These are phyloP conservation scores for Valencia hispanica DNA, from an alignment of 2,797 vertebrate species.

Conservation along the genomic window DNA sequence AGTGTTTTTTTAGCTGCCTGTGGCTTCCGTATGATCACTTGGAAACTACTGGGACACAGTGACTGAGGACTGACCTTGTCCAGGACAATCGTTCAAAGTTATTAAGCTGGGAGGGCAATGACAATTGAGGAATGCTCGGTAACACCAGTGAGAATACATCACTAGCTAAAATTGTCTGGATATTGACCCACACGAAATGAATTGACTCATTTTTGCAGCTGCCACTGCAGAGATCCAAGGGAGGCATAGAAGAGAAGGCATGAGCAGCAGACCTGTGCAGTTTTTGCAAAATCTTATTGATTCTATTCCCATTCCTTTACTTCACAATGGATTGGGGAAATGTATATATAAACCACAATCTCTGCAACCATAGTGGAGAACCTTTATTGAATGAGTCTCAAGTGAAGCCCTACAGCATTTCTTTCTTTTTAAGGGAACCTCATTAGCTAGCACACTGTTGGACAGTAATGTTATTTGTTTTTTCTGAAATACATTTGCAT, in stretches of 20 bases:
- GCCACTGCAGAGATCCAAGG: slow-evolving; percentile 39
- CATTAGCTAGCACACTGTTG: slow-evolving; percentile 18
- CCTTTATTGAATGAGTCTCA: slow-evolving; percentile 7
- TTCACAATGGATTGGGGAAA: background rate
- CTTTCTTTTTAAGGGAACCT: slow-evolving; percentile 19
- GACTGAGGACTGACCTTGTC: slow-evolving; percentile 80
- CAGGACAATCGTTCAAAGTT: slow-evolving; percentile 79
- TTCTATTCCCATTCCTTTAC: background rate
- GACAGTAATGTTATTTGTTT: slow-evolving; percentile 32
- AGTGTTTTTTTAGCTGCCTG: slow-evolving; percentile 39
- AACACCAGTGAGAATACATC: slow-evolving; percentile 68
- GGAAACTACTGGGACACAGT: slow-evolving; percentile 65
- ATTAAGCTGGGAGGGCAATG: slow-evolving; percentile 80
- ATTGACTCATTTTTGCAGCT: slow-evolving; percentile 65
- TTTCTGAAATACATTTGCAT: slow-evolving; percentile 10
- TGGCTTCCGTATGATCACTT: slow-evolving; percentile 50
- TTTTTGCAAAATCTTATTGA: background rate
- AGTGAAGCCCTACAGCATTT: background rate
- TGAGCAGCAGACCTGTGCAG: slow-evolving; percentile 13
- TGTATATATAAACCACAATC: background rate
- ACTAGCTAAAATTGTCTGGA: slow-evolving; percentile 73
- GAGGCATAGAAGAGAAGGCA: slow-evolving; percentile 23
- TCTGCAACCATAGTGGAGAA: too few relatives aligned
- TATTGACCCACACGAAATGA: slow-evolving; percentile 77
- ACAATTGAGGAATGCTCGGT: slow-evolving; percentile 78